Base-by-base conservation (phyloP, 37 sponge, comb jelly and placozoan species). In the Theonella swinhoei region DNA sequence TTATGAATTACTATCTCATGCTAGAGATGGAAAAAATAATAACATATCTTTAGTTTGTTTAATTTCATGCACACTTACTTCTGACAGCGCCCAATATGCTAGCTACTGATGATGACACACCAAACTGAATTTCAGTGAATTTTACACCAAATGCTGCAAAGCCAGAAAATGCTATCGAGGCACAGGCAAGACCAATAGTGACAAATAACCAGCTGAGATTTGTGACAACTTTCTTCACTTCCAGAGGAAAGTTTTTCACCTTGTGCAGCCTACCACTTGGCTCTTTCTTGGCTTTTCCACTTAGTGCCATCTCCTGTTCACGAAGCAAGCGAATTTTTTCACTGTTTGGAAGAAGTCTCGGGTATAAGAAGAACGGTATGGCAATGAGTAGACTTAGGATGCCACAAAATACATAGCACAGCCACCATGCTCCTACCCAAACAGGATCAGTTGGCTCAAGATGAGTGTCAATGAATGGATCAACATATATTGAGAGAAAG, bases 351-450 rank as follows among this genome's bases (percentile, higher is more conserved):
- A 92, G 85, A 7, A 62, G 62, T 31, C 82, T 73, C 26, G 96
- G 96, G 61, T 80, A 95, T 82, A 92, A 68, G 60, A 95, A 68
- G 71, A 95, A 86, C 1, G 94, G 96, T 22, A 95, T 43, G 0
- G 91, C 30, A 14, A 79, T 14, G 5, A 95, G 32, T 24, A 87
- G 58, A 0, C 76, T 79, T 23, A 94, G 19, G 19, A 89, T 19
- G 22, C 83, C 91, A 4, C 19, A 35, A 42, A 95, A 3, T 19
- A 95, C 42, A 37, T 88, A 95, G n/a, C 91, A 88, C 0, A 91
- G 67, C 95, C 95, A 95, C 95, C 95, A 95, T 0, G 87, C 92
- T 22, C 95, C 95, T 24, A 95, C 89, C 70, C 74, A 95, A 14
- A 64, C 85, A 17, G 87, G 80, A 72, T 91, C 78, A 43, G 62